A percentile compares a stretch with the other conserved stretches of the same genome.
Evolutionary conservation across 2,888 invertebrate species (phyloP).

Genomic region (Sphaerophoria taeniata): DNA sequence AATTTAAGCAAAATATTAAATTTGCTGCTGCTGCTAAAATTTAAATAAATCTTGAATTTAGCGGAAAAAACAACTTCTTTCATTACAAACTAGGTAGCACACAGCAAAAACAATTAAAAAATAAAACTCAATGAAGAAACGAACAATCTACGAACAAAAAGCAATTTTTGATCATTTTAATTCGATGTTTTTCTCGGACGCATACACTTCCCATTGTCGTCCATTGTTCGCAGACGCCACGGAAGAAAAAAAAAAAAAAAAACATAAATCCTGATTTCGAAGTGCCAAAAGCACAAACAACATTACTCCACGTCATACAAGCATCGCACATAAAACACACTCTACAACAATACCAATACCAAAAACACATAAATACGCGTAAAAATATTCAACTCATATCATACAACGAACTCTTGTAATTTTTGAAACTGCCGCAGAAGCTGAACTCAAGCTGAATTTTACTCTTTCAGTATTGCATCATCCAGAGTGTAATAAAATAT

Average conservation of each 20-base stretch:
- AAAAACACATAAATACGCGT: slow-evolving; percentile 11
- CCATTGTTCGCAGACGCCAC: slow-evolving; percentile 62
- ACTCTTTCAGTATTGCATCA: slow-evolving; percentile 34
- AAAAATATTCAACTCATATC: background rate
- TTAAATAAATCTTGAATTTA: too few species aligned
- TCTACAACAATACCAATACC: background rate
- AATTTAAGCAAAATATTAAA: too few species aligned
- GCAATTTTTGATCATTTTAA: too few species aligned
- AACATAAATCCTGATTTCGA: slow-evolving; percentile 73
- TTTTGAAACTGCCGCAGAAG: background rate
- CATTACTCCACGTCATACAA: background rate
- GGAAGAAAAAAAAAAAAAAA: too few species aligned
- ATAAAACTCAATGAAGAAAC: too few species aligned
- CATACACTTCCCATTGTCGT: slow-evolving; percentile 56
- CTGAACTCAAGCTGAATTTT: slow-evolving; percentile 8
- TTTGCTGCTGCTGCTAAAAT: too few species aligned
- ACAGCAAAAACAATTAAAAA: too few species aligned
- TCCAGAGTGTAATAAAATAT: slow-evolving; percentile 67
- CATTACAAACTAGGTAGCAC: too few species aligned
- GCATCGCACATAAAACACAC: background rate
- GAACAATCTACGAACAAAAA: too few species aligned
- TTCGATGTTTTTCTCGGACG: too few species aligned
- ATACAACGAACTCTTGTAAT: slow-evolving; percentile 13
- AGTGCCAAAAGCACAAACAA: too few species aligned
- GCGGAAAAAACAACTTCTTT: too few species aligned